These are phyloP conservation scores for Criorhina ranunculi DNA, from an alignment of 2,888 invertebrate genomes.

Conservation along the genomic window DNA sequence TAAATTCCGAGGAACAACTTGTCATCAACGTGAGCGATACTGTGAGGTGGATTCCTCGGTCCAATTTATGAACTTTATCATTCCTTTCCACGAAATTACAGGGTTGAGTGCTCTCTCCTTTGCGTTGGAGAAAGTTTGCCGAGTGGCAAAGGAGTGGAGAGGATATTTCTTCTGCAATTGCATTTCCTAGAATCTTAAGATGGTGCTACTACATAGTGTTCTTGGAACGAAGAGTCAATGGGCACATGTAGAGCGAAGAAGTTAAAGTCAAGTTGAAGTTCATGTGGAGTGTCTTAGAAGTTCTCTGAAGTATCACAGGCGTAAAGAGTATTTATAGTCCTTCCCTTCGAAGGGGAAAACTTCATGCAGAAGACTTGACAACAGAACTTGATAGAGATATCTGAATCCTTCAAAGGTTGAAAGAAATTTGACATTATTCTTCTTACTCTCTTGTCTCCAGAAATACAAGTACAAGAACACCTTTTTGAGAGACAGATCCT, in stretches of 20 bases:
- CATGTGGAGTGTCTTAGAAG: neutral
- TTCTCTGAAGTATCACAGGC: neutral
- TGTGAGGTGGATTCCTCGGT: conserved; percentile 1
- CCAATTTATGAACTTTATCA: conserved; percentile 24
- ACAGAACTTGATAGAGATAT: no score
- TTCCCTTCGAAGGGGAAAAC: no score
- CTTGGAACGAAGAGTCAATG: neutral
- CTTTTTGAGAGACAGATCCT: no score
- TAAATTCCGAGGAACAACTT: conserved; percentile 16
- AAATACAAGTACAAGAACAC: no score
- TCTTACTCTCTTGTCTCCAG: no score
- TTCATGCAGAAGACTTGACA: no score
- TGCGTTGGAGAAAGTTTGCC: neutral
- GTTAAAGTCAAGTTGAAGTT: conserved; percentile 2
- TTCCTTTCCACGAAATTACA: neutral
- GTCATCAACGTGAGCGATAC: conserved; percentile 11
- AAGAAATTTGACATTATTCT: no score
- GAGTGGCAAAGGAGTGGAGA: neutral
- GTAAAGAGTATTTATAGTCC: neutral
- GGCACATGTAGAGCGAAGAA: neutral
- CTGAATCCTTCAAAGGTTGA: no score
- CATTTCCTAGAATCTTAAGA: neutral
- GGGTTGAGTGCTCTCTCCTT: neutral
- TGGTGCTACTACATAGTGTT: neutral
- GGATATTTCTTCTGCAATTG: neutral